Percentiles rank a stretch among this genome's conserved stretches.
Conservation (phyloP, 2,113 vertebrate species). For the Xenopus borealis region DNA sequence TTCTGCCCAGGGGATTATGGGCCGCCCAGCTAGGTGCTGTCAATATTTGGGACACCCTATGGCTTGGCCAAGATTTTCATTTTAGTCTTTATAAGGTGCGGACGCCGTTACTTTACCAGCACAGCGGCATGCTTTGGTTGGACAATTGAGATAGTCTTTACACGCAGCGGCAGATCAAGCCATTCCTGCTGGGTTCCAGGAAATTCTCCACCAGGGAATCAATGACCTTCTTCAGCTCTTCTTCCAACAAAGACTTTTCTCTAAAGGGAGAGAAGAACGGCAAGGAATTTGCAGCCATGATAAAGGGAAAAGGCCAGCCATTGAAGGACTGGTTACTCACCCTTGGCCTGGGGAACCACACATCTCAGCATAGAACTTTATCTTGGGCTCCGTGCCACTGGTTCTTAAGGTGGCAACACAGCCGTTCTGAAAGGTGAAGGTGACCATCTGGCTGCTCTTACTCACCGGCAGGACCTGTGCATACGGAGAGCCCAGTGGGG, state of each 20-base stretch:
- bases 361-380: slow-evolving; percentile 91
- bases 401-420: slow-evolving; percentile 86
- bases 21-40: no score
- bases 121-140: neutral
- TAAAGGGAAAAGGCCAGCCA: no score
- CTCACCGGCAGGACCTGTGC: slow-evolving; percentile 81
- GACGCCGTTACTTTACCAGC: neutral
- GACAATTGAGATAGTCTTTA: slow-evolving; percentile 23
- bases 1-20: no score
- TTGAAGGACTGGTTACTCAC: slow-evolving; percentile 57
- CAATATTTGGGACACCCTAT: neutral
- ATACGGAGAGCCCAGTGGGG: neutral
- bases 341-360: slow-evolving; percentile 76
- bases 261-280: slow-evolving; percentile 58
- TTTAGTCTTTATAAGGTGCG: neutral
- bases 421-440: slow-evolving; percentile 85
- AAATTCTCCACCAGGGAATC: slow-evolving; percentile 76
- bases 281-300: no score
- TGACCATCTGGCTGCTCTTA: slow-evolving; percentile 91
- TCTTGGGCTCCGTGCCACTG: slow-evolving; percentile 95
- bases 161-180: slow-evolving; percentile 72
- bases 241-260: slow-evolving; percentile 69
- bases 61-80: neutral
- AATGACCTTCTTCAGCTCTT: slow-evolving; percentile 73
- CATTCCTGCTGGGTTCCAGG: slow-evolving; percentile 84